Evolutionary conservation across 2,888 invertebrate species (phyloP), one percentile per base, ranked within the genome.

Genomic region (Hypsopygia costalis): DNA sequence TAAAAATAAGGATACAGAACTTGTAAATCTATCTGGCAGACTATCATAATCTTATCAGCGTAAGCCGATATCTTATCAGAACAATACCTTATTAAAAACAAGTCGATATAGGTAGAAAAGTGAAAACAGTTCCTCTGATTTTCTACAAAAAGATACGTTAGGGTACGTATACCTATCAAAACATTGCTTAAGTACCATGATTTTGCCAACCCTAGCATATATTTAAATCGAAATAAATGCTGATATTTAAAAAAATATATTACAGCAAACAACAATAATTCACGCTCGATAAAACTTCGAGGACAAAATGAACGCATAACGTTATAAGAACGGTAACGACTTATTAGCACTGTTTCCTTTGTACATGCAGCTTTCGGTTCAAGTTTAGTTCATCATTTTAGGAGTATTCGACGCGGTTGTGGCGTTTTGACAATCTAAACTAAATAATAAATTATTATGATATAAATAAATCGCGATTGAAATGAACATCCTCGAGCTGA

Each of bases 201-300:
- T 71, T 77, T 73, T 77, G 73, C 72, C 72, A 73, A 66, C 52
- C 52, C 52, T 41, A 49, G 46, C 50, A 52, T 53, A 56, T 46
- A 51, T 60, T 59, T 64, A 66, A 62, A 61, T 46, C 57, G 62
- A 61, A 66, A 69, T 81, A 82, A 83, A 83, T 83, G 82, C 83
- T 75, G 67, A 55, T 59, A 58, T 31, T 30, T 30, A 30, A 20
- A 30, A 20, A 54, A 57, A 51, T 56, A 57, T 41, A 48, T 47
- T 52, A 36, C 20, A 36, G 36, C 51, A 49, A 45, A 3, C 2
- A 7, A 6, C 3, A 6, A 7, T 16, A 2, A 4, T 3, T 16
- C 7, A 25, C 25, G 58, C 43, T 47, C 11, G 16, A 32, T 40
- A 36, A 32, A 29, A 40, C 33, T n/a, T 37, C 30, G 33, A 46